Evolutionary conservation across 2,113 vertebrate species (phyloP), one percentile per base, ranked within the genome.

Genomic region (Prochilodus magdalenae): DNA sequence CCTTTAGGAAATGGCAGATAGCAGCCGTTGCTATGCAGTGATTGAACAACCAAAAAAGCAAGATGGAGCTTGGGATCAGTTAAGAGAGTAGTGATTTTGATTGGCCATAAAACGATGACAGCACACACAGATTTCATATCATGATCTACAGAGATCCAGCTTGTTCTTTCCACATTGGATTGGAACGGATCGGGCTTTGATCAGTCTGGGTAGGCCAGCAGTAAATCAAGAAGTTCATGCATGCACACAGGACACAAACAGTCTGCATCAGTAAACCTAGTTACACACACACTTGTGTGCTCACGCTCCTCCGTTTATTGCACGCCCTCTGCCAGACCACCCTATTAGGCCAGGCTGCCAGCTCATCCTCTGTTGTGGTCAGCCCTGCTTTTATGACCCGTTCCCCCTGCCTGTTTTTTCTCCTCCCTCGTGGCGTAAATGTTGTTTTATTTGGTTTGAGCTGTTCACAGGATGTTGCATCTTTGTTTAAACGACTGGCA

Each of bases 281-380:
- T 63, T 51, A 75, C 70, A 70, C 77, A 76, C 71, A 62, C 67
- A 24, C 47, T 74, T 75, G 71, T n/a, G 55, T 59, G 44, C 44
- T 74, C 24, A n/a, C 16, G n/a, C 53, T 29, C 62, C 51, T 40
- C 44, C 59, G 7, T 66, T 24, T 62, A 83, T 69, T 40, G 57
- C 51, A 69, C 16, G 22, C 13, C 14, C 40, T 60, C 30, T 18
- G 6, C 53, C 57, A 80, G 78, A 80, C 80, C 72, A 62, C 57
- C 59, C 26, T 18, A 73, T 74, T 49, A 73, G 72, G 27, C 55
- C 60, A 55, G 55, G 13, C 62, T 29, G 44, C 53, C 62, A 75
- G 70, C 77, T 72, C 76, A 20, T 83, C 67, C 49, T 86, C 66
- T 86, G 81, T 83, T 86, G 80, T 86, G 80, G 81, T 76, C 76